phyloP scores from a whole-genome alignment of 1,140 invertebrate species.

The Drosophila subobscura region DNA sequence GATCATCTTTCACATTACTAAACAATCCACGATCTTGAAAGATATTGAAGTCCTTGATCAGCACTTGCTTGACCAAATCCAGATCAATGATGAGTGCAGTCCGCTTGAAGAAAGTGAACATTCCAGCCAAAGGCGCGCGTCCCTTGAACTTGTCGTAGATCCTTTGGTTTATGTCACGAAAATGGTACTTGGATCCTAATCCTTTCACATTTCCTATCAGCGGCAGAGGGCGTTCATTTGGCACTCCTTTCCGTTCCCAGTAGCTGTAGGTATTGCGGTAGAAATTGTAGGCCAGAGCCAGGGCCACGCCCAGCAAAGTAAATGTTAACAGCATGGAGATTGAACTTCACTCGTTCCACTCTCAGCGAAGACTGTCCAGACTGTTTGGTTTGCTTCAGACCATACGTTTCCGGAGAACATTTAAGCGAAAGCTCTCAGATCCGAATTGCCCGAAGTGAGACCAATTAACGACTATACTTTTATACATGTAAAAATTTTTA shows the following conservation, averaged over 20 bases:
- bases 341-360: neutral
- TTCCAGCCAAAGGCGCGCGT: slow-evolving; percentile 52
- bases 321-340: slow-evolving; percentile 35
- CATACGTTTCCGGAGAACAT: slow-evolving; percentile 6
- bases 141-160: slow-evolving; percentile 76
- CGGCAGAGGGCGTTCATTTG: slow-evolving; percentile 66
- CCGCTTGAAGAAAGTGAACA: slow-evolving; percentile 55
- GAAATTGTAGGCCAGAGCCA: slow-evolving; percentile 34
- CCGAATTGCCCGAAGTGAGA: no score
- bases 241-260: slow-evolving; percentile 83
- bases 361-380: slow-evolving; percentile 17
- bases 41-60: slow-evolving; percentile 72
- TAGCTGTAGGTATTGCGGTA: slow-evolving; percentile 63
- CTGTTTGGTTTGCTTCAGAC: slow-evolving; percentile 3
- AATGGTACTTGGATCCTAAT: slow-evolving; percentile 37
- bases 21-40: slow-evolving; percentile 84
- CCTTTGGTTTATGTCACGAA: slow-evolving; percentile 54
- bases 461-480: no score
- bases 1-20: slow-evolving; percentile 84
- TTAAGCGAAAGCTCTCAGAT: no score
- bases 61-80: slow-evolving; percentile 69
- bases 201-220: slow-evolving; percentile 73
- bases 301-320: slow-evolving; percentile 32
- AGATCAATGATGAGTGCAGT: slow-evolving; percentile 54
- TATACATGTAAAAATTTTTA: no score